A percentile compares a stretch with the other conserved stretches of the same genome.
Conservation (phyloP, 2,888 invertebrate species). For the Epicampocera succincta region DNA sequence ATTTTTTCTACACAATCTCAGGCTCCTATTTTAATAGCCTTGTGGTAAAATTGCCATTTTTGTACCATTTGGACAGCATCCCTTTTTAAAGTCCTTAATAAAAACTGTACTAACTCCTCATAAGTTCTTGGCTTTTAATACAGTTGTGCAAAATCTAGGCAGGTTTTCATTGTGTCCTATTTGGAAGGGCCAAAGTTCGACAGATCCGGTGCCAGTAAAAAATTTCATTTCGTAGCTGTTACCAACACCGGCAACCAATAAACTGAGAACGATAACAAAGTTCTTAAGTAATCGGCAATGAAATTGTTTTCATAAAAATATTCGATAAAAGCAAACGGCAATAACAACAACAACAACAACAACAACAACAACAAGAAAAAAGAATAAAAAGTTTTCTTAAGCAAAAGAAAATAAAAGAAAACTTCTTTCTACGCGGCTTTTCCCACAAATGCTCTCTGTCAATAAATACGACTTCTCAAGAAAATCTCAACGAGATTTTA, state of each 20-base stretch:
- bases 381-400: not conserved
- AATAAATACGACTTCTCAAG: slow-evolving; percentile 11
- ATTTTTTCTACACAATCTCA: no score
- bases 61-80: no score
- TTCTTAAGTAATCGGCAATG: slow-evolving; percentile 56
- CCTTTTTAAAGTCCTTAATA: no score
- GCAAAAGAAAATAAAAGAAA: no score
- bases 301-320: slow-evolving; percentile 55
- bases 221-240: slow-evolving; percentile 15
- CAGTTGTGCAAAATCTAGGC: no score
- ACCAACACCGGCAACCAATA: slow-evolving; percentile 20
- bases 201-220: not conserved
- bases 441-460: not conserved
- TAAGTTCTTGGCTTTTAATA: no score
- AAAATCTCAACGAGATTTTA: not conserved
- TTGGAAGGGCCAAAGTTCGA: not conserved
- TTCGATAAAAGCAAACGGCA: slow-evolving; percentile 22
- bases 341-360: slow-evolving; percentile 9
- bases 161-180: no score
- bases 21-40: no score
- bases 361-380: slow-evolving; percentile 7
- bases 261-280: slow-evolving; percentile 40
- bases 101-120: no score
- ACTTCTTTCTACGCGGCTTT: not conserved
- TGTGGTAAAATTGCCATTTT: no score